Conservation (phyloP, 2,797 vertebrate species). For the Ataeniobius toweri region DNA sequence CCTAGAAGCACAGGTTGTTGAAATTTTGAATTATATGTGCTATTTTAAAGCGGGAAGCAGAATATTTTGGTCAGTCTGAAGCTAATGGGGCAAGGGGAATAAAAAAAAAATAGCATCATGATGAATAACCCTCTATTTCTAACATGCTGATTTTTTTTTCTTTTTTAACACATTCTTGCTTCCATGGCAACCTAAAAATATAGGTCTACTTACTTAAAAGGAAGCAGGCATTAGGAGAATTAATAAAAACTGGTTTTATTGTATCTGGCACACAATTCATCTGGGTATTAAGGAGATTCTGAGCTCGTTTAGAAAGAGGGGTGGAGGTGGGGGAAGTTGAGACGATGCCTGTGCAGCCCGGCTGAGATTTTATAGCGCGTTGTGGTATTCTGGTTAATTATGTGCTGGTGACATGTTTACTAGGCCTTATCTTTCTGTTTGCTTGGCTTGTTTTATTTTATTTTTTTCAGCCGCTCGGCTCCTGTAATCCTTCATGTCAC, state of each 20-base stretch:
- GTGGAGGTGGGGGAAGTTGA: slow-evolving; percentile 36
- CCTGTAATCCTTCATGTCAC: slow-evolving; percentile 54
- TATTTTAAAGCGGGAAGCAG: slow-evolving; percentile 27
- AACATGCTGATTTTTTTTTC: slow-evolving; percentile 50
- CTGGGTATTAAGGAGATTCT: slow-evolving; percentile 77
- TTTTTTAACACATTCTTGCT: slow-evolving; percentile 53
- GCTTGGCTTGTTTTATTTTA: slow-evolving; percentile 65
- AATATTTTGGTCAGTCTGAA: slow-evolving; percentile 15
- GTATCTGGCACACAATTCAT: slow-evolving; percentile 83
- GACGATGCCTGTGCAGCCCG: slow-evolving; percentile 45
- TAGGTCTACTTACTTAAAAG: slow-evolving; percentile 77
- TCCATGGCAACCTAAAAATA: slow-evolving; percentile 82
- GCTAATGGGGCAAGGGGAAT: slow-evolving; percentile 22
- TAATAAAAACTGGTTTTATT: slow-evolving; percentile 82
- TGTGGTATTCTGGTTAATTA: slow-evolving; percentile 78
- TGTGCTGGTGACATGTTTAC: slow-evolving; percentile 79
- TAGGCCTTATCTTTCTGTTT: slow-evolving; percentile 75
- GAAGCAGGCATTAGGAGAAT: slow-evolving; percentile 75
- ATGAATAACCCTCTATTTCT: slow-evolving; percentile 50
- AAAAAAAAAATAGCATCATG: slow-evolving; percentile 43
- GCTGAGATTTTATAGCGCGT: slow-evolving; percentile 65
- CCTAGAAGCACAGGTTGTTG: slow-evolving; percentile 24
- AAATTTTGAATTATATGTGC: slow-evolving; percentile 26
- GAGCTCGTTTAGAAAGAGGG: slow-evolving; percentile 64
- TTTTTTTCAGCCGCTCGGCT: slow-evolving; percentile 58